Percentiles rank a stretch among this genome's conserved stretches.
Conservation (phyloP, 2,797 vertebrate genomes). For the Cichlasoma orientale region DNA sequence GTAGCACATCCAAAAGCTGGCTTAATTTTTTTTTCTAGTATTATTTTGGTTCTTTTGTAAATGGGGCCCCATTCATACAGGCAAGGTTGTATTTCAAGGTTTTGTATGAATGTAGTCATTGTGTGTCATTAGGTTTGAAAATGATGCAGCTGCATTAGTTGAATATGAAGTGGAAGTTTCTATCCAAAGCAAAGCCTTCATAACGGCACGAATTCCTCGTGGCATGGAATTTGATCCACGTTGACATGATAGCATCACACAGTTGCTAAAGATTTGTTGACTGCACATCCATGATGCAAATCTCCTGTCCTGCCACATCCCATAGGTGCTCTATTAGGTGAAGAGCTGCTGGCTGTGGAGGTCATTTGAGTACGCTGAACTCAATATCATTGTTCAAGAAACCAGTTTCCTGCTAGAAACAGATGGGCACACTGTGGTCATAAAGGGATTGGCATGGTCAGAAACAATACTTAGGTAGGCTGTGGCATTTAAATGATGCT, state of each 20-base stretch:
- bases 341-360: background rate
- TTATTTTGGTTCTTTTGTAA: background rate
- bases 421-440: background rate
- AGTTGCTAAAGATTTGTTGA: too few species aligned
- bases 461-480: background rate
- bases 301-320: background rate
- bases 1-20: background rate
- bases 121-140: background rate
- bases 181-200: background rate
- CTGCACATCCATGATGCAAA: background rate
- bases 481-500: background rate
- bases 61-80: background rate
- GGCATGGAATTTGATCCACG: too few species aligned
- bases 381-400: background rate
- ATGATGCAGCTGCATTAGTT: background rate
- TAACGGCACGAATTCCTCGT: too few species aligned
- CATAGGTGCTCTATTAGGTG: background rate
- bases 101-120: background rate
- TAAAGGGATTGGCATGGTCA: background rate
- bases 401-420: background rate
- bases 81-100: background rate
- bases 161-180: background rate
- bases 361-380: background rate
- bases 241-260: too few species aligned
- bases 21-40: background rate